These are phyloP conservation scores for Butorides virescens DNA, from an alignment of 2,113 vertebrate species.

Conservation along the genomic window DNA sequence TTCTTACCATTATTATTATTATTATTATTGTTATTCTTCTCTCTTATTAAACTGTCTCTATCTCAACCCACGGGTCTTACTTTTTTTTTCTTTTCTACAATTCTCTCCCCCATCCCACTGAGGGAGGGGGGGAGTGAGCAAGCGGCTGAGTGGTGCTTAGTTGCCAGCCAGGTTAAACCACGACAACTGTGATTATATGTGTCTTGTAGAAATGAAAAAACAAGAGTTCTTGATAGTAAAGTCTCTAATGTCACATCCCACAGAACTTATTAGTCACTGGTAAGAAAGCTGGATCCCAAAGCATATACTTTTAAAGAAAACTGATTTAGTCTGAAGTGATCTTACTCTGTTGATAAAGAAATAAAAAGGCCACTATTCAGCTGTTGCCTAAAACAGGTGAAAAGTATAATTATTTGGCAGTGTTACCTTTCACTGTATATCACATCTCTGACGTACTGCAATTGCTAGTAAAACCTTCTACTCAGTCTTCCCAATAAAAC, in stretches of 20 bases:
- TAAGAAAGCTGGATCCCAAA: neutral
- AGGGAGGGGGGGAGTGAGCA: too few relatives aligned
- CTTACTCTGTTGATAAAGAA: neutral
- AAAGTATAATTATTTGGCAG: neutral
- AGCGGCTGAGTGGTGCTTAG: too few relatives aligned
- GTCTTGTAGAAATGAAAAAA: neutral
- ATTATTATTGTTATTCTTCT: too few relatives aligned
- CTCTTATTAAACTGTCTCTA: too few relatives aligned
- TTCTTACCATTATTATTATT: too few relatives aligned
- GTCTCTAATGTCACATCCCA: neutral
- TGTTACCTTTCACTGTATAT: neutral
- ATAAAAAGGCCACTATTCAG: neutral
- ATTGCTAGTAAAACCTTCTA: neutral
- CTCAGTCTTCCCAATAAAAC: neutral
- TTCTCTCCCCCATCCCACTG: too few relatives aligned
- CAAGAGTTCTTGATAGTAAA: neutral
- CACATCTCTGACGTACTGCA: neutral
- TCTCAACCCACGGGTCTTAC: too few relatives aligned
- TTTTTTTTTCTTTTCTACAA: too few relatives aligned
- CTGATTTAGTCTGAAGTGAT: neutral
- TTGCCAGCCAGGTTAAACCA: too few relatives aligned
- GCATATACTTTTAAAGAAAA: neutral
- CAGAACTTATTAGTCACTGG: neutral
- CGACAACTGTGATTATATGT: neutral
- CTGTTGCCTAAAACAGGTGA: neutral